Conservation (phyloP, 2,113 vertebrate species). For the Nothoprocta perdicaria region DNA sequence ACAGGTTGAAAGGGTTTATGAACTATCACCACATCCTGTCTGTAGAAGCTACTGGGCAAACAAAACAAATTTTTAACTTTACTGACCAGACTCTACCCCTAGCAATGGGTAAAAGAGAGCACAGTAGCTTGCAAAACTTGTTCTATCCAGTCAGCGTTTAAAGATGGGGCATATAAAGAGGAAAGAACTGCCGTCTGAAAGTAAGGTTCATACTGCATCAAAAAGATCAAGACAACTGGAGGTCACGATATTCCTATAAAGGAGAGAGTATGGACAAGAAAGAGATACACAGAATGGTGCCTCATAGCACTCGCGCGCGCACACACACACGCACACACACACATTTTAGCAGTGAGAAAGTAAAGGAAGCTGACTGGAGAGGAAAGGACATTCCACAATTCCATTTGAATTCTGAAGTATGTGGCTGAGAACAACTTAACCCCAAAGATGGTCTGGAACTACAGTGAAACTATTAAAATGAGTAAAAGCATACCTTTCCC, state of each 20-base stretch:
- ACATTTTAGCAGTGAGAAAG: neutral
- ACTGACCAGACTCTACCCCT: neutral
- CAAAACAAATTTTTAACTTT: constrained; percentile 20
- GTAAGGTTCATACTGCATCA: neutral
- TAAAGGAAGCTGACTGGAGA: neutral
- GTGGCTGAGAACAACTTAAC: neutral
- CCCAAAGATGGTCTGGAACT: neutral
- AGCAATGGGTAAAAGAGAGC: neutral
- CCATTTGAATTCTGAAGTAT: neutral
- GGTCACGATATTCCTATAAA: neutral
- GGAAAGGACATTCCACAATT: neutral
- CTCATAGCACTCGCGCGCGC: neutral
- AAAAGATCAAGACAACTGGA: neutral
- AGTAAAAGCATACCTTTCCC: neutral
- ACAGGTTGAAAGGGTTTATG: neutral
- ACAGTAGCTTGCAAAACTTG: neutral
- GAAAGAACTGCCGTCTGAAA: neutral
- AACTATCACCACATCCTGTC: neutral
- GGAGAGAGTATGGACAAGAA: neutral
- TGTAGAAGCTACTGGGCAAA: constrained; percentile 26
- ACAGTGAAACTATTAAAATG: neutral
- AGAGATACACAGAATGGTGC: neutral
- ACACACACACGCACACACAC: too few species aligned
- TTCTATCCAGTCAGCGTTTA: neutral
- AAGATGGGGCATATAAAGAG: neutral